Conservation (phyloP, 2,113 vertebrate genomes). For the Rhinopithecus roxellana region DNA sequence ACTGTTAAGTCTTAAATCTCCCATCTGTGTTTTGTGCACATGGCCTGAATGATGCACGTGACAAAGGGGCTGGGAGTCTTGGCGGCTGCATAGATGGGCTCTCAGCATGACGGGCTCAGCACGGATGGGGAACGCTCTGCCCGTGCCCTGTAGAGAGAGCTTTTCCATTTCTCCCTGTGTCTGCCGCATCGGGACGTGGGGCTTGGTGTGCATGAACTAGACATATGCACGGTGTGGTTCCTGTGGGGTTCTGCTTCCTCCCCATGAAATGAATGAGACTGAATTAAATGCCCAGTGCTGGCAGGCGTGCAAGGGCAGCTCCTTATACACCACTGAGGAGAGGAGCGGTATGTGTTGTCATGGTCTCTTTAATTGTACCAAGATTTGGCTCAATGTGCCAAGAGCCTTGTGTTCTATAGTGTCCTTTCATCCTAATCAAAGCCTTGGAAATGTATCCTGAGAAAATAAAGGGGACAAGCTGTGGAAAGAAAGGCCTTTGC, state of each 20-base stretch:
- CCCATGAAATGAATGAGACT: background rate
- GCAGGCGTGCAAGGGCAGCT: background rate
- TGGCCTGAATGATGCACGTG: too few species aligned
- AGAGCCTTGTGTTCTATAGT: background rate
- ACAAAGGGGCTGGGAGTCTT: background rate
- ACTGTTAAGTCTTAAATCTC: background rate
- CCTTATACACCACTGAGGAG: background rate
- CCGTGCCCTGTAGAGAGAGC: background rate
- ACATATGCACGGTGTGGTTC: accelerated
- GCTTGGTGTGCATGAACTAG: background rate
- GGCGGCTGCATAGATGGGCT: background rate
- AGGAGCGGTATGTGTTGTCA: background rate
- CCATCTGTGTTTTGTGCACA: background rate
- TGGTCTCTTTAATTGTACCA: background rate
- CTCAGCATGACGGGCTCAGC: background rate
- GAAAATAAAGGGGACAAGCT: background rate
- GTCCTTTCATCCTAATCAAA: background rate
- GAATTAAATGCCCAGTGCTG: background rate
- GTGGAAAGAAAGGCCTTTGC: background rate
- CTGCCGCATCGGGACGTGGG: background rate
- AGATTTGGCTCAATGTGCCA: background rate
- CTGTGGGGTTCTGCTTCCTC: background rate
- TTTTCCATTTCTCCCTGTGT: background rate
- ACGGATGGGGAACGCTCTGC: background rate
- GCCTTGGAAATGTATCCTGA: background rate